A percentile compares a stretch with the other conserved stretches of the same genome.
Conservation (phyloP, 2,113 vertebrate genomes). For the Xyrauchen texanus region DNA sequence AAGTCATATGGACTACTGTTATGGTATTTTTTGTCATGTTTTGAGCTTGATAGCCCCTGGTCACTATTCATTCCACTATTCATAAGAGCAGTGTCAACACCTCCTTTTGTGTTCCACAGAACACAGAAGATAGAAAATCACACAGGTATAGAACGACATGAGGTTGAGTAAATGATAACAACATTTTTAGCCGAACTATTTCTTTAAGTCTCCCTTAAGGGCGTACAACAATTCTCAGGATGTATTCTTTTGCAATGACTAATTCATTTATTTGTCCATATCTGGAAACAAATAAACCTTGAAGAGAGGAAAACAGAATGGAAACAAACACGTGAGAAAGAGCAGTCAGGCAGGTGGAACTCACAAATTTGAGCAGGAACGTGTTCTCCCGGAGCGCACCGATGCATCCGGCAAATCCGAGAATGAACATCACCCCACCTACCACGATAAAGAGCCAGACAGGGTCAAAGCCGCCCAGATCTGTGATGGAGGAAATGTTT, state of each 20-base stretch:
- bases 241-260: not conserved
- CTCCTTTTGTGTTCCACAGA: too few species aligned
- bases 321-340: not conserved
- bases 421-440: conserved; percentile 87
- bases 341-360: conserved; percentile 52
- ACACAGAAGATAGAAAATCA: too few species aligned
- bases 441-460: conserved; percentile 93
- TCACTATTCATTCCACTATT: too few species aligned
- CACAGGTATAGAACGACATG: too few species aligned
- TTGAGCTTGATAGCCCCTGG: too few species aligned
- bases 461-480: conserved; percentile 88
- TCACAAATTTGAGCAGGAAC: conserved; percentile 89
- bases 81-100: too few species aligned
- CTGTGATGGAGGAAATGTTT: conserved; percentile 89
- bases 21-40: too few species aligned
- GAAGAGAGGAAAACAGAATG: not conserved
- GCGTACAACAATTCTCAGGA: not conserved
- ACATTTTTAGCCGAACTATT: too few species aligned
- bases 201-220: too few species aligned
- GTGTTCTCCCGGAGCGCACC: conserved; percentile 92
- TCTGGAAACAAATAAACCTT: conserved; percentile 28
- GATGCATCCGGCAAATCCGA: conserved; percentile 90
- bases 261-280: conserved; percentile 28
- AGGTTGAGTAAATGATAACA: too few species aligned
- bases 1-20: too few species aligned